Base-by-base conservation (phyloP, 2,113 vertebrate genomes). In the Microcebus ravelobensis region DNA sequence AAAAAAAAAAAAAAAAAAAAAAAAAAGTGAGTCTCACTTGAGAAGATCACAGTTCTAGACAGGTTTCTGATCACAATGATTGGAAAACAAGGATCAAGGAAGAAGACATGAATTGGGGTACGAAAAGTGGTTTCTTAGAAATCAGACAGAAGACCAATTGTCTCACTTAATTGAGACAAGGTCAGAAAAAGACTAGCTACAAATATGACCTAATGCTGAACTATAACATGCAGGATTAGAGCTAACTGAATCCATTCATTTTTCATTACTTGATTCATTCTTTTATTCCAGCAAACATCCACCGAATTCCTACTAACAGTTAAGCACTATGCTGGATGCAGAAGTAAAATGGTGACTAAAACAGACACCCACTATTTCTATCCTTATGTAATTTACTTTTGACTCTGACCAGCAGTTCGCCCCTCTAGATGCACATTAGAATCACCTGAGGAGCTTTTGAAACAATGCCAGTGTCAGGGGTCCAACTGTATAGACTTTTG, bases 231-330 rank as follows among this genome's bases (percentile, higher is more conserved):
- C 80, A 18, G 39, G 20, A 91, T 91, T 71, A 79, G 55, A 79
- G 52, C 71, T 91, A 83, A 90, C 59, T 91, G 77, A 95, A 71
- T 68, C 63, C 36, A 93, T 50, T 85, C 79, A 91, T 36, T 80
- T 45, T 21, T 71, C 20, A 11, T n/a, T 79, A 73, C 83, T 93
- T 81, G 34, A 95, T 88, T 91, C n/a, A 81, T 52, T 89, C 76
- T 85, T 93, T 45, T 39, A 85, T 76, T 88, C 50, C 92, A 95
- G 36, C 50, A 86, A 89, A 92, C 86, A 70, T 65, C 89, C 57
- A 85, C 2, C 42, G 55, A 87, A 65, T 74, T 85, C 57, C 50
- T 81, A 27, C 59, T 57, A 80, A 50, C 13, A 74, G 20, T 36
- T 71, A 76, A 76, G 21, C 55, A 59, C 48, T 73, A 5, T 25